Conservation (phyloP, 2,797 vertebrate genomes). For the Smutsia temminckii region DNA sequence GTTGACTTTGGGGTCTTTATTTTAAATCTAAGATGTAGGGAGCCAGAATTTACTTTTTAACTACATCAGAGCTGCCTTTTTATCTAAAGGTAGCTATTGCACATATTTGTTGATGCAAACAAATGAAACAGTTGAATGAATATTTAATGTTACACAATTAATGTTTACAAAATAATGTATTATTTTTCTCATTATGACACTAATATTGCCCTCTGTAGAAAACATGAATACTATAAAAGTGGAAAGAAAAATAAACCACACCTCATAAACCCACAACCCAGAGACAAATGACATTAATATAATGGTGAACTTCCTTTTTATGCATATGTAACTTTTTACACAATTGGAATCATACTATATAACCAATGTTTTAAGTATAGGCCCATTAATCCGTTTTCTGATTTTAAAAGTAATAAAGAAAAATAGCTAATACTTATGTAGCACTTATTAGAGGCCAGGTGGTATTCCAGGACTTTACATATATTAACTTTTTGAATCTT, state of each 20-base stretch:
- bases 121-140: background rate
- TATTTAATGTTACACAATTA: background rate
- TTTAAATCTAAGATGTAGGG: background rate
- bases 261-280: background rate
- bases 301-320: background rate
- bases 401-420: background rate
- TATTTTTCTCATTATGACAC: conserved; percentile 8
- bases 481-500: background rate
- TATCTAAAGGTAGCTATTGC: background rate
- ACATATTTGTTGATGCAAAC: background rate
- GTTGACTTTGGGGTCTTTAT: background rate
- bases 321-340: background rate
- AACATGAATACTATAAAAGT: background rate
- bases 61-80: background rate
- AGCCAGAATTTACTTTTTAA: background rate
- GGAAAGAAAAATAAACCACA: background rate
- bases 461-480: background rate
- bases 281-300: background rate
- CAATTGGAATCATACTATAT: background rate
- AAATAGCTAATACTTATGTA: background rate
- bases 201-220: background rate
- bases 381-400: background rate
- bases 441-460: background rate
- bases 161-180: background rate
- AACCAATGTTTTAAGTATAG: background rate